Percentiles rank a stretch among this genome's conserved stretches.
phyloP scores from a whole-genome alignment of 1,140 invertebrate species.

The Drosophila seguyi region DNA sequence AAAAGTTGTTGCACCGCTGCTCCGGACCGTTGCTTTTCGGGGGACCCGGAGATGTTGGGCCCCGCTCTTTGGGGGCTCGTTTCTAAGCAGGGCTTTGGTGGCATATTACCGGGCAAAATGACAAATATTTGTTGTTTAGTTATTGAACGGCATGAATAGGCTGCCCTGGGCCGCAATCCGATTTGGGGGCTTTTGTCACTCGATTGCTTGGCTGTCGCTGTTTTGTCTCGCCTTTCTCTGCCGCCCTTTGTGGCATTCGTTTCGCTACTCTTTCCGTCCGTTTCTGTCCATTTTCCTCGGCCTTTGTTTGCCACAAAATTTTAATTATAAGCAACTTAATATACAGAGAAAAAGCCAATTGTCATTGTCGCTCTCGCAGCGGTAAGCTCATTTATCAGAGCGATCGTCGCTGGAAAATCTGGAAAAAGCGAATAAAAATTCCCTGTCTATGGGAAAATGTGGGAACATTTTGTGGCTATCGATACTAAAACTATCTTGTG shows the following conservation, averaged over 20 bases:
- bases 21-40: constrained; percentile 31
- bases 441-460: constrained; percentile 22
- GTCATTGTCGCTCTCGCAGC: constrained; percentile 63
- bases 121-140: constrained; percentile 80
- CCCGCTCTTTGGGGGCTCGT: constrained; percentile 28
- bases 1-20: constrained; percentile 70
- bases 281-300: constrained; percentile 52
- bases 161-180: constrained; percentile 70
- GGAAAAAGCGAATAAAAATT: neutral
- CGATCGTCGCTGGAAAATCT: neutral
- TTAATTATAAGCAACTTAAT: constrained; percentile 82
- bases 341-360: constrained; percentile 71
- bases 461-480: constrained; percentile 15
- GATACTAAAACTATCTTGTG: neutral
- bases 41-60: neutral
- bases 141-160: constrained; percentile 76
- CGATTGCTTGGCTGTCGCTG: constrained; percentile 69
- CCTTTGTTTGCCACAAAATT: constrained; percentile 69
- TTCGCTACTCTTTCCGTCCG: constrained; percentile 77
- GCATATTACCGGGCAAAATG: constrained; percentile 71
- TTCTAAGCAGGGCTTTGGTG: constrained; percentile 49
- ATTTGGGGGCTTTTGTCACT: constrained; percentile 79
- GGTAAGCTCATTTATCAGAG: constrained; percentile 72
- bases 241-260: constrained; percentile 69
- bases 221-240: constrained; percentile 75